Percentiles rank a stretch among this genome's conserved stretches.
Evolutionary conservation across 2,888 invertebrate species (phyloP).

Genomic region (Sepiola atlantica): DNA sequence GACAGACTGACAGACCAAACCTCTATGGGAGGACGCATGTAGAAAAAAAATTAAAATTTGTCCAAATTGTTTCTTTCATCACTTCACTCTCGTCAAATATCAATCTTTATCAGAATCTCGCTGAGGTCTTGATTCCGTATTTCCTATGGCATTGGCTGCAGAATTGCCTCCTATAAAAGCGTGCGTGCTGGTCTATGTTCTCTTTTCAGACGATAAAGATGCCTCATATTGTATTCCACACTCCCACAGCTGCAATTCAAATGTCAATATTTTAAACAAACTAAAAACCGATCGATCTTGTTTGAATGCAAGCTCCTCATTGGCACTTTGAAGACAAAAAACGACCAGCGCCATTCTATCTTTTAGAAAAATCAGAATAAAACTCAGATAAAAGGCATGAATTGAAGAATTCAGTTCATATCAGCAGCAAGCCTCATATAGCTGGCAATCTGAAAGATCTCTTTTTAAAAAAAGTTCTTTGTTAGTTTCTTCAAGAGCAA

Average conservation of each 20-base stretch:
- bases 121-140: neutral
- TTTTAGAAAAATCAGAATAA: neutral
- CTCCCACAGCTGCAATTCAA: neutral
- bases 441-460: too few species aligned
- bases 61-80: neutral
- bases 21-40: too few species aligned
- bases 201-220: neutral
- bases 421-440: too few species aligned
- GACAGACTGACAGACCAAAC: too few species aligned
- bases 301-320: neutral
- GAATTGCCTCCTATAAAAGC: neutral
- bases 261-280: neutral
- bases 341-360: neutral
- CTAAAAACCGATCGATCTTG: neutral
- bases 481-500: too few species aligned
- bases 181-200: neutral
- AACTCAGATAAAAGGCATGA: neutral
- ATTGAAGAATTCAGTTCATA: neutral
- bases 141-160: neutral
- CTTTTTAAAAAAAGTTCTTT: too few species aligned
- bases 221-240: neutral
- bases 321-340: neutral
- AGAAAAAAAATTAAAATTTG: too few species aligned
- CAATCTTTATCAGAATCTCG: neutral
- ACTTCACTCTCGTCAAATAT: neutral